Base-by-base conservation (phyloP, 2,888 invertebrate genomes). In the Polyploca ridens region DNA sequence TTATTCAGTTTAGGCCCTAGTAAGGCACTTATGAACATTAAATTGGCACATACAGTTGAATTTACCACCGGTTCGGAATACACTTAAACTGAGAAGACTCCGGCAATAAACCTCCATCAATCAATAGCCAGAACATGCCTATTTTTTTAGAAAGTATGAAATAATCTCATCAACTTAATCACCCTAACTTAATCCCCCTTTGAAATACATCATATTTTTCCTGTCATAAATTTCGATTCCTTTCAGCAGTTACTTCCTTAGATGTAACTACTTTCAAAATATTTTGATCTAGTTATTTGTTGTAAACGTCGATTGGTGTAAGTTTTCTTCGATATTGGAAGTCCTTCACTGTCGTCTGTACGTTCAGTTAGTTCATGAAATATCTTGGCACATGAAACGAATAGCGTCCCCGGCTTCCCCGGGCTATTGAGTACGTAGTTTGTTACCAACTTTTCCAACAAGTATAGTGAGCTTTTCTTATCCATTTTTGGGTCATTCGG, bases 401-500 rank as follows among this genome's bases (percentile, higher is more conserved):
- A 54, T 54, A n/a, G 54, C 54, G 19, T 19, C 54, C 63, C 60
- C 60, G 62, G 54, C 54, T 10, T 19, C 54, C 63, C 60, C 60
- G 62, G 61, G 66, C 71, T 65, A 73, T 77, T 69, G 74, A 66
- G 71, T 68, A 66, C 66, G 62, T 69, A 69, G 70, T 74, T 67
- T 75, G 71, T 72, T 69, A 70, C 66, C 58, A 75, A 77, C 72
- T 75, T 76, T 69, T 69, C 70, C 73, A 72, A 35, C 19, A 62
- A 16, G 13, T 62, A 54, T 16, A 57, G n/a, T 16, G 16, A 16
- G 54, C 57, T 38, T 16, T 62, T 33, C 46, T 35, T 49, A 62
- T 54, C 35, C 38, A 62, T 59, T 41, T 35, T 35, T 41, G 49
- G 46, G 60, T 63, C 64, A 62, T 61, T 72, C 61, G 65, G 67